Evolutionary conservation across 2,888 invertebrate genomes (phyloP).

Genomic region (Macropis europaea): DNA sequence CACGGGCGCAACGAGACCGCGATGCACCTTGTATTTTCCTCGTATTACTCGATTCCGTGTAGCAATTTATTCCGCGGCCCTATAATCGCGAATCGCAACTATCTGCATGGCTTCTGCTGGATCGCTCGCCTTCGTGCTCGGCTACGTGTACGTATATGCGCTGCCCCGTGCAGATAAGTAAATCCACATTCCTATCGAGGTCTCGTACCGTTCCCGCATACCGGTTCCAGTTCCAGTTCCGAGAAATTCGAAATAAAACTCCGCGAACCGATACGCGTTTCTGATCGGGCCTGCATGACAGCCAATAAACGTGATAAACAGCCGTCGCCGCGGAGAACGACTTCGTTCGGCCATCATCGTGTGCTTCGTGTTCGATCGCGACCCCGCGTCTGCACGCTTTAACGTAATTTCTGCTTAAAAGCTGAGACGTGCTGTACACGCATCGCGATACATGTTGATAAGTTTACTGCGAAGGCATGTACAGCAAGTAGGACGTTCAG

Average conservation of each 20-base stretch:
- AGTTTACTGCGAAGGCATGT: too few relatives aligned
- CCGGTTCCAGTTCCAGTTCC: constrained; percentile 32
- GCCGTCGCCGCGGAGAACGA: background rate
- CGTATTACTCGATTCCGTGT: constrained; percentile 27
- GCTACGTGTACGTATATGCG: background rate
- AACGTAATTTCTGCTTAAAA: too few relatives aligned
- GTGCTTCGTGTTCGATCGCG: background rate
- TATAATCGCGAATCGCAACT: constrained; percentile 30
- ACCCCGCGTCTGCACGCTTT: too few relatives aligned
- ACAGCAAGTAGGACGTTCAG: too few relatives aligned
- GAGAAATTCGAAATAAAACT: constrained; percentile 40
- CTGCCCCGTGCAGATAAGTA: constrained; percentile 31
- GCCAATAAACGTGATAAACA: constrained; percentile 31
- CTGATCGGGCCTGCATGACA: constrained; percentile 15
- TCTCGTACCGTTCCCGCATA: constrained; percentile 29
- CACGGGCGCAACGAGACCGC: background rate
- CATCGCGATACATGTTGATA: too few relatives aligned
- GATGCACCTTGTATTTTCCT: background rate
- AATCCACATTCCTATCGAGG: constrained; percentile 40
- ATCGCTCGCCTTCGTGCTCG: background rate
- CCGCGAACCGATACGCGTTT: constrained; percentile 9
- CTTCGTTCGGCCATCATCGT: background rate
- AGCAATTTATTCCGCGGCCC: constrained; percentile 30
- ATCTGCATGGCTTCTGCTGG: constrained; percentile 15
- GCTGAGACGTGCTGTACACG: too few relatives aligned